Conservation (phyloP, 1,140 invertebrate species). For the Vanessa atalanta region DNA sequence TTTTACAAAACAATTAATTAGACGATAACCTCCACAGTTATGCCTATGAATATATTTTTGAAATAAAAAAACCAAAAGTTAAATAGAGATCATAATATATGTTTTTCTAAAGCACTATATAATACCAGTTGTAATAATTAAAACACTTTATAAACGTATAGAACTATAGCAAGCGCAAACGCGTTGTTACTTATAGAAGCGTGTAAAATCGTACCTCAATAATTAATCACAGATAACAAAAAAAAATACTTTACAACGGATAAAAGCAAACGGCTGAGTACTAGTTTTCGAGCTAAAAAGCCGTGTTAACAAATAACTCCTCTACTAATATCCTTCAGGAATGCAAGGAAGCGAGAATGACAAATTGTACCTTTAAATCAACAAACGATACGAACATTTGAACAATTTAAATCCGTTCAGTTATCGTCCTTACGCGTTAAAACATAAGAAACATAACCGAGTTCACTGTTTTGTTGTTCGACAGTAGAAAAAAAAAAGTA, state of each 20-base stretch:
- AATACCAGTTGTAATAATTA: neutral
- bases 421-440: slow-evolving; percentile 14
- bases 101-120: neutral
- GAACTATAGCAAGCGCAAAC: neutral
- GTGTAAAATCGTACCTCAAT: slow-evolving; percentile 13
- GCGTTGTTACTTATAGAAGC: slow-evolving; percentile 3
- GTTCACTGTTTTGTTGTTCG: slow-evolving; percentile 18
- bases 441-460: slow-evolving; percentile 5
- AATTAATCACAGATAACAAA: slow-evolving; percentile 28
- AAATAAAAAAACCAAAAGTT: no score
- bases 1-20: no score
- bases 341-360: slow-evolving; percentile 48
- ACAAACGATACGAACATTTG: slow-evolving; percentile 24
- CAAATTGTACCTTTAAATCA: slow-evolving; percentile 45
- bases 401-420: slow-evolving; percentile 14
- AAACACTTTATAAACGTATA: neutral
- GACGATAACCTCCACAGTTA: no score
- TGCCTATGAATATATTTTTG: no score
- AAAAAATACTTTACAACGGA: slow-evolving; percentile 8
- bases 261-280: slow-evolving; percentile 31
- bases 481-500: slow-evolving; percentile 34
- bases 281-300: slow-evolving; percentile 25
- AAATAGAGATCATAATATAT: neutral
- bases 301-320: slow-evolving; percentile 38
- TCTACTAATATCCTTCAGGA: slow-evolving; percentile 45